Evolutionary conservation across 2,888 invertebrate species (phyloP), one percentile per base, ranked within the genome.

Genomic region (Eugnorisma glareosa): DNA sequence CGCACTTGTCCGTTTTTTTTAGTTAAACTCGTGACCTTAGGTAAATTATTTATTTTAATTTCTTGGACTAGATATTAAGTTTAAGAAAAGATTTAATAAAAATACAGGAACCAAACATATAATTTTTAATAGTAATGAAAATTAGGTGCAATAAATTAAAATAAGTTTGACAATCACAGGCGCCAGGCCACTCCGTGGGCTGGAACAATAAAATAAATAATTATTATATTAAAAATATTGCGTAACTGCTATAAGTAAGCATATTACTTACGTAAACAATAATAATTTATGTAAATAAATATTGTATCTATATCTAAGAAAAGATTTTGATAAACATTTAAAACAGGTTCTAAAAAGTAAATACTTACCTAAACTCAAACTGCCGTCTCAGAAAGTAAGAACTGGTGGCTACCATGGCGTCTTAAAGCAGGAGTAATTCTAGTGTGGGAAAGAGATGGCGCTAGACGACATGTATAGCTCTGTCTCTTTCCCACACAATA

Each of bases 161-260:
- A 67, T 35, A 75, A 64, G 35, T 75, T 54, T 51, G 51, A 51
- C 51, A 54, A 64, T 54, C 51, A n/a, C 18, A 11, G 6, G 2
- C 24, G 21, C 11, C 35, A 35, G 7, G 21, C 7, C 6, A 51
- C 15, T 28, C 54, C 35, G 35, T 64, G 45, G 28, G 37, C 54
- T 8, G 8, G 35, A 51, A 57, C 28, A 13, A 28, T 13, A 2
- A 48, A 40, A 11, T 24, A 59, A 21, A 21, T 48, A 24, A 0
- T 48, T 21, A 48, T 24, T 51, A 51, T 24, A 51, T 51, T 51
- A 51, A 51, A 51, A 10, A 51, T 24, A 24, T 24, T 51, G 24
- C 5, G 21, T 24, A n/a, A n/a, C 66, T 11, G 31, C 7, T 28
- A 54, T 2, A n/a, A 54, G 54, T n/a, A 48, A 18, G 40, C n/a